A percentile compares a stretch with the other conserved stretches of the same genome.
phyloP scores from a whole-genome alignment of 2,888 invertebrate genomes.

The Diarsia rubi region DNA sequence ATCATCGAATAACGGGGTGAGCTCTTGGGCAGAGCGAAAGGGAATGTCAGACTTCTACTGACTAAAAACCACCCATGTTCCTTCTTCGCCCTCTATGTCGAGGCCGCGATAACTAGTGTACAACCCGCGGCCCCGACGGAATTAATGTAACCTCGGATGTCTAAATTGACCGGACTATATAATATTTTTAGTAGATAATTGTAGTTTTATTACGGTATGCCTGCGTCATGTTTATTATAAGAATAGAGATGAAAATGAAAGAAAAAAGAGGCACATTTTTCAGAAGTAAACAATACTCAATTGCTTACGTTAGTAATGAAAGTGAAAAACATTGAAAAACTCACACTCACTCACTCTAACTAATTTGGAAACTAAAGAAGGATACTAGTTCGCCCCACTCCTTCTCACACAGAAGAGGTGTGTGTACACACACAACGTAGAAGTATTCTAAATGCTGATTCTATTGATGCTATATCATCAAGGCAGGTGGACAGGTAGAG shows the following conservation, averaged over 20 bases:
- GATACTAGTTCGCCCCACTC: neutral
- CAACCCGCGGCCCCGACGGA: too few species aligned
- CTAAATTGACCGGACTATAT: too few species aligned
- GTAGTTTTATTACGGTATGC: neutral
- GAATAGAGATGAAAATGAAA: neutral
- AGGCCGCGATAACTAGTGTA: too few species aligned
- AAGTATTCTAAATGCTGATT: neutral
- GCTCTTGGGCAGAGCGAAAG: too few species aligned
- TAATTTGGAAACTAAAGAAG: neutral
- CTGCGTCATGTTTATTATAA: neutral
- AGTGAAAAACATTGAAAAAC: neutral
- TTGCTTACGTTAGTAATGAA: neutral
- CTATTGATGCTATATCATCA: neutral
- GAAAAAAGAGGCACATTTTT: neutral
- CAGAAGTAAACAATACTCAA: neutral
- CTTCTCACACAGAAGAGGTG: neutral
- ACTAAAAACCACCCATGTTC: too few species aligned
- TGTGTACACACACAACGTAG: neutral
- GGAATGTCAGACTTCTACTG: too few species aligned
- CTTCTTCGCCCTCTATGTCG: too few species aligned
- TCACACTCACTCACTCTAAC: too few species aligned
- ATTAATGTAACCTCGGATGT: too few species aligned
- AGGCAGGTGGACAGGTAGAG: too few species aligned
- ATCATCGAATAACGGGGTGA: too few species aligned
- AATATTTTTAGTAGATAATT: neutral